Conservation (phyloP, 2,888 invertebrate genomes). For the Iphiclides podalirius region DNA sequence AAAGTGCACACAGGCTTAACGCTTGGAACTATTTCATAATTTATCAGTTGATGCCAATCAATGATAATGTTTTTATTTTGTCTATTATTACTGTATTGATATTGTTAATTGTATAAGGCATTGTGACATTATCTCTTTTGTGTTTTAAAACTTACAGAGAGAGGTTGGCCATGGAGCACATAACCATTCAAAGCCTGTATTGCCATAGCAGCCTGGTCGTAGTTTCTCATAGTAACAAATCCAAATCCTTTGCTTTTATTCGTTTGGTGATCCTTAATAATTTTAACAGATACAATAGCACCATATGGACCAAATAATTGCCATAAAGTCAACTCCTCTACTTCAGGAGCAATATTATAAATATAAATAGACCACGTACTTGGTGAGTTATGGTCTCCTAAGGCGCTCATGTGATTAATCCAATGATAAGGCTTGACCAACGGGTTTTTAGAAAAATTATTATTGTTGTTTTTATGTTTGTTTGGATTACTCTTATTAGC, state of each 20-base stretch:
- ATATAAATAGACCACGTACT: conserved; percentile 79
- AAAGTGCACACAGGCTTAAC: conserved; percentile 54
- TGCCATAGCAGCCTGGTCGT: conserved; percentile 78
- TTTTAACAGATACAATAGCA: conserved; percentile 79
- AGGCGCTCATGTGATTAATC: conserved; percentile 74
- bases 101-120: conserved; percentile 67
- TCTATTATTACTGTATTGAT: conserved; percentile 77
- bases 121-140: conserved; percentile 78
- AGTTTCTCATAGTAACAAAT: conserved; percentile 78
- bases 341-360: conserved; percentile 76
- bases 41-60: conserved; percentile 64
- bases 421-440: conserved; percentile 73
- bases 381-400: conserved; percentile 72
- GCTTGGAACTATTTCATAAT: conserved; percentile 54
- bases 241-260: conserved; percentile 79
- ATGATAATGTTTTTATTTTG: conserved; percentile 59
- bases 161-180: conserved; percentile 69
- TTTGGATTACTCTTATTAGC: conserved; percentile 79
- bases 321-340: conserved; percentile 76
- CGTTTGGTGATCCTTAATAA: conserved; percentile 77
- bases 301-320: conserved; percentile 78
- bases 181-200: conserved; percentile 77
- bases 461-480: conserved; percentile 75
- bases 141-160: conserved; percentile 78
- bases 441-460: conserved; percentile 69